Evolutionary conservation across 2,888 invertebrate genomes (phyloP).

Genomic region (Herminia tarsipennalis): DNA sequence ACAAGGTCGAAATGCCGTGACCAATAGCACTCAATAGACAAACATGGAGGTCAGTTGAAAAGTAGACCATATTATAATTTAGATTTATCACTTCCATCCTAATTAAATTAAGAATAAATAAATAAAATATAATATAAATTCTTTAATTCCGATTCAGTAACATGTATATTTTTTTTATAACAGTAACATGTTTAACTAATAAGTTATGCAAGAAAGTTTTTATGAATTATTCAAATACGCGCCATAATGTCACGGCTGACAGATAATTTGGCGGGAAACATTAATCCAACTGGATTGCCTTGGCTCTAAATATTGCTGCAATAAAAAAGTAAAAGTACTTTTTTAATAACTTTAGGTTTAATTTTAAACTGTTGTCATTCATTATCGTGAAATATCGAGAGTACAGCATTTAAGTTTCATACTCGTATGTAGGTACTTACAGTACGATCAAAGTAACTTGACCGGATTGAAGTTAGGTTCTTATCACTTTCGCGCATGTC

Average conservation of each 20-base stretch:
- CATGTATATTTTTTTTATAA: neutral
- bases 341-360: too few species aligned
- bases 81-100: neutral
- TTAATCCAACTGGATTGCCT: constrained; percentile 21
- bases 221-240: constrained; percentile 2
- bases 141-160: neutral
- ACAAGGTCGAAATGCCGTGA: too few species aligned
- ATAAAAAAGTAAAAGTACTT: constrained; percentile 33
- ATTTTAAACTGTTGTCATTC: too few species aligned
- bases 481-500: too few species aligned
- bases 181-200: too few species aligned
- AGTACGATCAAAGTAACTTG: too few species aligned
- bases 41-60: neutral
- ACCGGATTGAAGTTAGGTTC: too few species aligned
- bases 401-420: too few species aligned
- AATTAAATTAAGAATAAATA: neutral
- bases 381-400: too few species aligned
- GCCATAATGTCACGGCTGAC: constrained; percentile 24
- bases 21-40: too few species aligned
- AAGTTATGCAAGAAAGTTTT: constrained; percentile 27
- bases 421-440: too few species aligned
- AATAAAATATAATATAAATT: neutral
- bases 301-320: constrained; percentile 12
- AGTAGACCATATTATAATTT: constrained; percentile 1
- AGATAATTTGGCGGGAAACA: constrained; percentile 3